These are phyloP conservation scores for Hypomesus transpacificus DNA, from an alignment of 2,113 vertebrate genomes.

Conservation along the genomic window DNA sequence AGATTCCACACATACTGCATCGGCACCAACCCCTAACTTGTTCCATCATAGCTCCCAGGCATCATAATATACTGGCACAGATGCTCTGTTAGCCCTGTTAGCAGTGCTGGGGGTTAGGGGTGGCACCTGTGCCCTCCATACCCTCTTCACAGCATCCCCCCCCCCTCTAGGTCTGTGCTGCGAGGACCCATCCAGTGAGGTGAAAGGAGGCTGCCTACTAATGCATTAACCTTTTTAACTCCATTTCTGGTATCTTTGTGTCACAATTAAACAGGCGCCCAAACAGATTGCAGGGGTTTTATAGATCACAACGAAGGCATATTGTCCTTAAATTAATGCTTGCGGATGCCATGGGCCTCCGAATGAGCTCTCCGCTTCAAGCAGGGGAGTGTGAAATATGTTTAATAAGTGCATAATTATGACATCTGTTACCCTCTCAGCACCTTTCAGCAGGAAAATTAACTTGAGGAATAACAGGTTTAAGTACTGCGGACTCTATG, in stretches of 20 bases:
- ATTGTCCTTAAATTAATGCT: constrained; percentile 78
- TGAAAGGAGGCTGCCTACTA: constrained; percentile 43
- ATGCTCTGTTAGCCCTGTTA: background rate
- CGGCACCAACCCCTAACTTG: too few relatives aligned
- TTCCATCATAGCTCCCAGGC: background rate
- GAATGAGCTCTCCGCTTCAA: constrained; percentile 49
- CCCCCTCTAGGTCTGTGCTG: too few relatives aligned
- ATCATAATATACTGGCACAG: background rate
- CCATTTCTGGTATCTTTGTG: constrained; percentile 31
- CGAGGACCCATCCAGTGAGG: background rate
- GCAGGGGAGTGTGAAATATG: constrained; percentile 77
- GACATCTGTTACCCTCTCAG: constrained; percentile 85
- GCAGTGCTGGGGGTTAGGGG: background rate
- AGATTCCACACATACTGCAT: background rate
- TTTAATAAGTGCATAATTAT: constrained; percentile 91
- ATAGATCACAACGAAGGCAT: constrained; percentile 70
- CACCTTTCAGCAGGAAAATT: constrained; percentile 83
- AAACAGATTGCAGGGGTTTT: constrained; percentile 54
- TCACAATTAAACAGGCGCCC: constrained; percentile 60
- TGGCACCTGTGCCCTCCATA: background rate
- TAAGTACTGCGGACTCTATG: constrained; percentile 84
- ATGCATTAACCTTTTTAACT: constrained; percentile 60
- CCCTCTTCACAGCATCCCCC: too few relatives aligned
- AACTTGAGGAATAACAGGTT: constrained; percentile 83
- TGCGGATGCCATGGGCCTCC: constrained; percentile 41